Evolutionary conservation across 2,888 invertebrate species (phyloP).

Genomic region (Seladonia tumulorum): DNA sequence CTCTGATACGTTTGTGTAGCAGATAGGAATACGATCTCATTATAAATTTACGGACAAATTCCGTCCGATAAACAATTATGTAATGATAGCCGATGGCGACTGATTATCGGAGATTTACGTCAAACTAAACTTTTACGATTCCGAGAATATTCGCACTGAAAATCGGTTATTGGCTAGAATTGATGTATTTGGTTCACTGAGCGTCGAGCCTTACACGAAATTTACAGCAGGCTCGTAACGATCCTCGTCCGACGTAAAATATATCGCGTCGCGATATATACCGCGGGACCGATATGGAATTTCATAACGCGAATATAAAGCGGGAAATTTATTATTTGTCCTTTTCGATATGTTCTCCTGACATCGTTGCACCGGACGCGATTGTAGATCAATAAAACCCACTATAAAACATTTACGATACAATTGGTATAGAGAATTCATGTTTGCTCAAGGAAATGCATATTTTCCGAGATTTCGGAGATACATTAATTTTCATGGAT

Average conservation of each 20-base stretch:
- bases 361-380: background rate
- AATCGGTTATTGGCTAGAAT: background rate
- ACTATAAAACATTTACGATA: background rate
- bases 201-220: constrained; percentile 5
- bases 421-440: background rate
- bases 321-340: background rate
- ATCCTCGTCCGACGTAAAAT: constrained; percentile 7
- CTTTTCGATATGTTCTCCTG: background rate
- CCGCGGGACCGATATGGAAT: constrained; percentile 16
- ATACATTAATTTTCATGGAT: background rate
- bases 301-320: constrained; percentile 34
- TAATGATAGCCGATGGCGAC: background rate
- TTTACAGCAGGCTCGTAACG: constrained; percentile 20
- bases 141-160: background rate
- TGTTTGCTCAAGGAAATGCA: background rate
- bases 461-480: background rate
- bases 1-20: too few relatives aligned
- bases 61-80: background rate
- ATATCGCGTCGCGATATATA: constrained; percentile 25
- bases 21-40: too few relatives aligned
- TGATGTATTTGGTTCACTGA: background rate
- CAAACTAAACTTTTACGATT: background rate
- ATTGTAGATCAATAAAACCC: too few relatives aligned
- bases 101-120: background rate
- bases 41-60: too few relatives aligned